A percentile compares a stretch with the other conserved stretches of the same genome.
These are phyloP conservation scores for Zosterops lateralis DNA, from an alignment of 2,113 vertebrate genomes.

Conservation along the genomic window DNA sequence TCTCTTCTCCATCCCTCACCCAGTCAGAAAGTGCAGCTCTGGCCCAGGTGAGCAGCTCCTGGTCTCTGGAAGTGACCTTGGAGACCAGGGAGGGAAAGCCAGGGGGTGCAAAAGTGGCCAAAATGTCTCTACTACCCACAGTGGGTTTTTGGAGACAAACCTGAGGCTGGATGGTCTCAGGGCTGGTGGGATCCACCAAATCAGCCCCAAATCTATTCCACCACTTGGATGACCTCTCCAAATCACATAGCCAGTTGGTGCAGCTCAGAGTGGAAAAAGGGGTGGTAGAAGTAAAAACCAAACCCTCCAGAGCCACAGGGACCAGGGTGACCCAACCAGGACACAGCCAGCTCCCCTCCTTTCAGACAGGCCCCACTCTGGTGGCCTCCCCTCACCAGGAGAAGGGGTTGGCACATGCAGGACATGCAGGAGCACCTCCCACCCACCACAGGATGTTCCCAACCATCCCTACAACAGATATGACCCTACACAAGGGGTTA, in stretches of 20 bases:
- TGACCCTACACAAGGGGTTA: rapidly evolving
- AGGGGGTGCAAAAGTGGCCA: neutral
- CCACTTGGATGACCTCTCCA: neutral
- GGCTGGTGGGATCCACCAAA: neutral
- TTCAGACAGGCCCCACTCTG: neutral
- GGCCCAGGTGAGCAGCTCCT: neutral
- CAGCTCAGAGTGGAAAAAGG: neutral
- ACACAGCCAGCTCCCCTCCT: neutral
- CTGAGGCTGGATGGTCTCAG: neutral
- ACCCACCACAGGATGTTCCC: neutral
- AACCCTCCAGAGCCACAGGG: neutral
- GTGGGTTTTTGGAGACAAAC: neutral
- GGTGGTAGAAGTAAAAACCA: neutral
- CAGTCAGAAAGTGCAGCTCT: neutral
- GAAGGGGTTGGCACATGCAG: rapidly evolving
- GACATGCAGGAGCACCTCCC: neutral
- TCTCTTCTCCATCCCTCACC: neutral
- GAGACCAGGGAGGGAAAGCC: neutral
- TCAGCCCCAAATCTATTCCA: neutral
- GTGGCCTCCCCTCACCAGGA: neutral
- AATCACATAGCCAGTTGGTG: neutral
- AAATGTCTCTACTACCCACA: neutral
- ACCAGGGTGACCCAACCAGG: neutral
- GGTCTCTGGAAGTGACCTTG: rapidly evolving
- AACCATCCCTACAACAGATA: neutral